Base-by-base conservation (phyloP, 2,797 vertebrate species). In the Mus minutoides region DNA sequence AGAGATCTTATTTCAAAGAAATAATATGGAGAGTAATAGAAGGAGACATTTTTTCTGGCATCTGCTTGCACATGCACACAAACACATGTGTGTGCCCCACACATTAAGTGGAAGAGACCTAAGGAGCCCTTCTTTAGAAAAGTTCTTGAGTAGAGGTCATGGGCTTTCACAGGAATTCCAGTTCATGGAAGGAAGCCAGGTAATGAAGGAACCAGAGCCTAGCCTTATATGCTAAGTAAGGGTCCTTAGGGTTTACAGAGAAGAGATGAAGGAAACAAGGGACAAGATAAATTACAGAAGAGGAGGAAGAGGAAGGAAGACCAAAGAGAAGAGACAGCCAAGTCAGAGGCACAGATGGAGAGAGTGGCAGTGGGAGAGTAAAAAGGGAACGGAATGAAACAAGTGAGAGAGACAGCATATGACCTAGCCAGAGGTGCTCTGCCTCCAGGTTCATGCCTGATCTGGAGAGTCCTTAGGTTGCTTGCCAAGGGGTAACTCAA, bases 291-390 rank as follows among this genome's bases (percentile, higher is more conserved):
- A 13, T n/a, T 8, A 17, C 11, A 71, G 49, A 56, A 29, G 75
- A 46, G 49, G 64, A 60, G 40, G 7, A 29, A 37, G 21, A 14
- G 2, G 29, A 13, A 1, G 75, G 19, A 58, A 56, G 52, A n/a
- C 1, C 24, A 37, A 24, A 60, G 4, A 78, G 26, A 40, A 46
- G 21, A 77, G 67, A 13, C 2, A 24, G 29, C 60, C 60, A 6
- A 29, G 29, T 40, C 29, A 9, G 13, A 82, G 83, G 58, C 26
- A 3, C 21, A 7, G 52, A 4, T 1, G 24, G 9, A 22, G 76
- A 21, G 16, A 19, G 3, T 0, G 12, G 21, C 46, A 24, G 22
- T 7, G 1, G n/a, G 17, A 10, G 1, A 3, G n/a, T 26, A 1
- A 3, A 43, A 13, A 16, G 69, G 37, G 75, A 26, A 26, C 7